Conservation (phyloP, 1,140 invertebrate genomes). For the Thaumetopoea pityocampa region DNA sequence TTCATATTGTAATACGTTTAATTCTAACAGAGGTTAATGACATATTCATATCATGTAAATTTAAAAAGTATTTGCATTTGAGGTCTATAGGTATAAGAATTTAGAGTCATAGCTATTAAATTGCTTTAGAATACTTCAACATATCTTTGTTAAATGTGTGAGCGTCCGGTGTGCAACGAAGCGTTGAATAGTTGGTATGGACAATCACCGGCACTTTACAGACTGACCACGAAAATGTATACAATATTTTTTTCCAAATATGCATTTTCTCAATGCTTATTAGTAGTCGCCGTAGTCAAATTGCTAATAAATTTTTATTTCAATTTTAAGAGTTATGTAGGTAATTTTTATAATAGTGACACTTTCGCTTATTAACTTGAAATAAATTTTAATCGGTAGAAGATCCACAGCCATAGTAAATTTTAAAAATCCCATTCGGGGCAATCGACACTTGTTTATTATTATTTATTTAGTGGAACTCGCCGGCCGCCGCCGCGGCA, state of each 20-base stretch:
- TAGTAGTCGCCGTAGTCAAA: constrained; percentile 34
- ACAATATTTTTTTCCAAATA: constrained; percentile 55
- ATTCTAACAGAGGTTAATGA: constrained; percentile 69
- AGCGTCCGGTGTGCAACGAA: constrained; percentile 39
- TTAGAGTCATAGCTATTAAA: constrained; percentile 71
- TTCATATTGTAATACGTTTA: constrained; percentile 45
- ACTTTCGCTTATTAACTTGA: too few species aligned
- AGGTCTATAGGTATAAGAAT: constrained; percentile 73
- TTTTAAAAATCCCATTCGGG: too few species aligned
- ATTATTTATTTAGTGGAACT: too few species aligned
- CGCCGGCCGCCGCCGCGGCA: too few species aligned
- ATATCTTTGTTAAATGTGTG: constrained; percentile 68
- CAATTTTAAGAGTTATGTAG: constrained; percentile 9
- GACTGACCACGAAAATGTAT: constrained; percentile 33
- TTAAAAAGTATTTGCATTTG: constrained; percentile 74
- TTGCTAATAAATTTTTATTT: constrained; percentile 19
- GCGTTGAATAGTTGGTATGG: constrained; percentile 19
- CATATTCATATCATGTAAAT: constrained; percentile 75
- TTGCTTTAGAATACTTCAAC: constrained; percentile 73
- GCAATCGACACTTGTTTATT: too few species aligned
- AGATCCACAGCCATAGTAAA: too few species aligned
- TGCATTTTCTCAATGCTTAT: constrained; percentile 62
- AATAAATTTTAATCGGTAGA: too few species aligned
- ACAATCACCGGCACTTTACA: constrained; percentile 28
- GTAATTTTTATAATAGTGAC: too few species aligned